Conservation (phyloP, 1,140 invertebrate genomes). For the Alviniconcha marisindica region DNA sequence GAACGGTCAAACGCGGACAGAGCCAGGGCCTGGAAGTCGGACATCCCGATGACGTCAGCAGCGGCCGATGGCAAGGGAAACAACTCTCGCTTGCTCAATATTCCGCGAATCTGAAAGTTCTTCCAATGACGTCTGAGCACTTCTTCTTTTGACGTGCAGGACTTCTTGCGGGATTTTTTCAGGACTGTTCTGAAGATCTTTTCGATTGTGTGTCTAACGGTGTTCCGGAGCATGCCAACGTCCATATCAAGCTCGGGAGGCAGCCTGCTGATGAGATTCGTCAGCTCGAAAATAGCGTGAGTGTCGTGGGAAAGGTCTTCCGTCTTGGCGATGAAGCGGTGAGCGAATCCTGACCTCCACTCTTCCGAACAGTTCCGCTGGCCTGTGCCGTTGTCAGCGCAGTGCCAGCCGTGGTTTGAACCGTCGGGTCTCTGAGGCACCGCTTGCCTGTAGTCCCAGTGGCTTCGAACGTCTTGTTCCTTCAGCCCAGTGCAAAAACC, state of each 20-base stretch:
- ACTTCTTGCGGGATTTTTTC: background rate
- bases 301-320: background rate
- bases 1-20: background rate
- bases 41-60: background rate
- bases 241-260: background rate
- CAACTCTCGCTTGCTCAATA: constrained; percentile 13
- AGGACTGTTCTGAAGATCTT: background rate
- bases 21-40: background rate
- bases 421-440: too few species aligned
- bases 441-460: too few species aligned
- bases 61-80: background rate
- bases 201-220: background rate
- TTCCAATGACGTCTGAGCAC: background rate
- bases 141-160: background rate
- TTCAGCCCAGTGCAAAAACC: background rate
- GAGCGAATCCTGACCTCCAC: background rate
- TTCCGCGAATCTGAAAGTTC: background rate
- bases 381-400: too few species aligned
- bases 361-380: too few species aligned
- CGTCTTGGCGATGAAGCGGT: constrained; percentile 5
- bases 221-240: background rate
- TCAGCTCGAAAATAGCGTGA: background rate
- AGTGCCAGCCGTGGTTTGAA: too few species aligned
- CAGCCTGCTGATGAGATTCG: background rate
- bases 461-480: background rate